Evolutionary conservation across 1,140 invertebrate species (phyloP), one percentile per base, ranked within the genome.

Genomic region (Drosophila tropicalis): DNA sequence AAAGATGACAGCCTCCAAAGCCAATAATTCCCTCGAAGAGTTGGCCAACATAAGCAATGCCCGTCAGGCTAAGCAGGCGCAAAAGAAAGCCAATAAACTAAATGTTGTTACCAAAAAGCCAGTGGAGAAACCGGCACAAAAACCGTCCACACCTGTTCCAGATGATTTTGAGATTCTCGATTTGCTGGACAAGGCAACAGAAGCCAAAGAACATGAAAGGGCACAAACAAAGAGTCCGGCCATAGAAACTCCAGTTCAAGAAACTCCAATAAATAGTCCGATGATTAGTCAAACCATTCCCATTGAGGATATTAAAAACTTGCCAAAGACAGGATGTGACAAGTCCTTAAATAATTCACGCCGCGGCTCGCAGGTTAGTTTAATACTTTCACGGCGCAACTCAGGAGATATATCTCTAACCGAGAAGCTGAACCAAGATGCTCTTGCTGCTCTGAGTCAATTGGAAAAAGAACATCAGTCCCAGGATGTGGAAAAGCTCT

Each of bases 251-350:
- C n/a, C 39, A 0, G n/a, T 6, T n/a, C 57, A 79, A 41, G 19
- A 34, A 17, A 32, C 68, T 29, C 29, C 29, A 29, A 0, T 40
- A 1, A 60, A 72, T 32, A 51, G 13, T 51, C 17, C 44, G 10
- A 10, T 51, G 9, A 51, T 10, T 36, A 10, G 3, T 12, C 44
- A 19, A 12, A 12, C 17, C 9, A 5, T 25, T 6, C 4, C 62
- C 1, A 61, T 91, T 0, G 90, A 91, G 47, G 83, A 91, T 41
- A 91, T 91, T 10, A 82, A 71, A 34, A 91, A 91, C 22, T 68
- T 91, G 13, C 90, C 90, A 1, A 91, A 91, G 29, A 91, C 83
- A 0, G 90, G 90, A 1, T 91, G 90, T 51, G 90, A 91, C 17
- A 91, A 91, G 51, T 91, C 90, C 0, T 15, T 82, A 2, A 91